A percentile compares a stretch with the other conserved stretches of the same genome.
Evolutionary conservation across 2,113 vertebrate genomes (phyloP).

Genomic region (Pardalotus punctatus): DNA sequence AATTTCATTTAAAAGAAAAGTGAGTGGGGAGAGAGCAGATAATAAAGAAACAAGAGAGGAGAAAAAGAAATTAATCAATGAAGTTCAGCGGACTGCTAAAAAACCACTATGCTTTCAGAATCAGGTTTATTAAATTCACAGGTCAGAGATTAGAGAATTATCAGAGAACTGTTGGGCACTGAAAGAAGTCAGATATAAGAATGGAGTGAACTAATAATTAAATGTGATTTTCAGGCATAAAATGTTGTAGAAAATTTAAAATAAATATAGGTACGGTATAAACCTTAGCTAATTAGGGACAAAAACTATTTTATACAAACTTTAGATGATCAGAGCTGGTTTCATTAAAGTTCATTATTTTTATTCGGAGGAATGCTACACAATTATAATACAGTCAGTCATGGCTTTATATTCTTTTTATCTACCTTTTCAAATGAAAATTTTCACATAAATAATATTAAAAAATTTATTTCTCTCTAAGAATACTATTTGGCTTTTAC

Average conservation of each 20-base stretch:
- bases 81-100: not conserved
- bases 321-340: not conserved
- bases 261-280: not conserved
- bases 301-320: not conserved
- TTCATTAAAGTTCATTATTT: not conserved
- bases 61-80: not conserved
- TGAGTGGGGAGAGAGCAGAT: not conserved
- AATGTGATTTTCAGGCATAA: not conserved
- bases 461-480: not conserved
- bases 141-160: not conserved
- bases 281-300: not conserved
- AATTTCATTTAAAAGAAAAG: not conserved
- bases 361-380: not conserved
- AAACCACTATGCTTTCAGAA: not conserved
- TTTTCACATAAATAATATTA: not conserved
- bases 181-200: not conserved
- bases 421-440: not conserved
- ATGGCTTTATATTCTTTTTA: not conserved
- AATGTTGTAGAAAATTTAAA: not conserved
- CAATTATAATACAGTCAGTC: not conserved
- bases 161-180: not conserved
- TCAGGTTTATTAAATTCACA: not conserved
- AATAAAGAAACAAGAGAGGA: not conserved
- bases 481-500: not conserved
- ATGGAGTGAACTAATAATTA: not conserved